Evolutionary conservation across 2,113 vertebrate genomes (phyloP), one percentile per base, ranked within the genome.

Genomic region (Cinclus cinclus): DNA sequence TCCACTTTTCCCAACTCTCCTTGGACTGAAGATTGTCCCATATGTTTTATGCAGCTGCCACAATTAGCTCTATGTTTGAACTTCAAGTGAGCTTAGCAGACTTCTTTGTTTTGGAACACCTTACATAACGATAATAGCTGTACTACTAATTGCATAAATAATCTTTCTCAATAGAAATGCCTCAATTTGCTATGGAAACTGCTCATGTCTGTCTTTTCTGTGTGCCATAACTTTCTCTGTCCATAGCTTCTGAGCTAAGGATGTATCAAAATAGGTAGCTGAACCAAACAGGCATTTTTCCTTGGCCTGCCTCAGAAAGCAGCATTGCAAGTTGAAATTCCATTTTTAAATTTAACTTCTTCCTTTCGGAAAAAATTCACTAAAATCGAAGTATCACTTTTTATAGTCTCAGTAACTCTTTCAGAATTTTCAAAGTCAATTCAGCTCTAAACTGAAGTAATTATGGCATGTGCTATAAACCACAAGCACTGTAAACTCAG

Each of bases 381-480:
- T 92, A 1, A 86, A 93, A 50, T 89, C 41, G 65, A 69, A 90
- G 74, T 82, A 65, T 89, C 63, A 44, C 62, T 90, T 95, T 90
- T 90, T 94, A 92, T 83, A 73, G 75, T 52, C 55, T 87, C 46
- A 77, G 70, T 92, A 94, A 94, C 58, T 80, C 90, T 94, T 95
- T 83, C 75, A 94, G 75, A 74, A 91, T 92, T 96, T 94, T 96
- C 89, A 83, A 90, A 94, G 86, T 86, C 87, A 90, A 33, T 95
- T 95, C 91, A 87, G 41, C 39, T 83, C 85, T 96, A 95, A 94
- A 62, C 86, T 95, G 93, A 91, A 94, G 78, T 94, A 95, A 95
- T 95, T 95, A 83, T 71, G 71, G 68, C 86, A 80, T 62, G 70
- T 91, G 58, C 60, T 87, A 82, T 91, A 95, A 97, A 94, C 81